A percentile compares a stretch with the other conserved stretches of the same genome.
phyloP scores from a whole-genome alignment of 1,140 invertebrate genomes.

The Euborellia annulipes region DNA sequence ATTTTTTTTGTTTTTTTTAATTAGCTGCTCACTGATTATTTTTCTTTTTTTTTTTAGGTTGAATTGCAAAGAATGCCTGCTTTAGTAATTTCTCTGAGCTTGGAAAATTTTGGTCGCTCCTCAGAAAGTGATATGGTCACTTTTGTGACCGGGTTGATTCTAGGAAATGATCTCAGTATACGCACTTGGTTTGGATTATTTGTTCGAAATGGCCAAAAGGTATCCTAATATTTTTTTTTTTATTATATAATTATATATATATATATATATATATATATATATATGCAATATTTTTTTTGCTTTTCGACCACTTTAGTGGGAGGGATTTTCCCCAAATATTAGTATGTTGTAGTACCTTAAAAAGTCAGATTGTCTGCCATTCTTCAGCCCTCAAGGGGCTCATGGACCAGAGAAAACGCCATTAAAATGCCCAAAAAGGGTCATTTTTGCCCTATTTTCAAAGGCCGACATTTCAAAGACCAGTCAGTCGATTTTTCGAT shows the following conservation, averaged over 20 bases:
- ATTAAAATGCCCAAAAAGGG: no score
- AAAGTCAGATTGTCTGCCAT: no score
- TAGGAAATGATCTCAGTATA: constrained; percentile 78
- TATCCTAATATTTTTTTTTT: constrained; percentile 22
- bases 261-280: constrained; percentile 1
- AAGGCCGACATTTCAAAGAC: no score
- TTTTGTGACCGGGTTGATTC: constrained; percentile 77
- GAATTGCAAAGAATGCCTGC: constrained; percentile 81
- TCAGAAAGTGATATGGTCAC: constrained; percentile 43
- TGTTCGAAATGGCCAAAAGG: constrained; percentile 78
- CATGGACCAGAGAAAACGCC: no score
- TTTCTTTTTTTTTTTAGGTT: constrained; percentile 29
- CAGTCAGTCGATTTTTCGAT: no score
- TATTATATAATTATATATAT: neutral
- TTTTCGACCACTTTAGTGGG: no score
- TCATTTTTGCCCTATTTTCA: no score
- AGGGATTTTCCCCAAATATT: no score
- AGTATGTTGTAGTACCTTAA: no score
- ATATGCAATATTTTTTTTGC: no score
- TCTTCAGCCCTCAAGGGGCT: no score
- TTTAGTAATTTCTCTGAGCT: constrained; percentile 60
- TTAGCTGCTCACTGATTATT: no score
- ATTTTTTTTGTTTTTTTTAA: neutral
- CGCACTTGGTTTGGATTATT: constrained; percentile 86
- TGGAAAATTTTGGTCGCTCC: constrained; percentile 31